Evolutionary conservation across 2,888 invertebrate species (phyloP), one percentile per base, ranked within the genome.

Genomic region (Hirtodrosophila alboralis): DNA sequence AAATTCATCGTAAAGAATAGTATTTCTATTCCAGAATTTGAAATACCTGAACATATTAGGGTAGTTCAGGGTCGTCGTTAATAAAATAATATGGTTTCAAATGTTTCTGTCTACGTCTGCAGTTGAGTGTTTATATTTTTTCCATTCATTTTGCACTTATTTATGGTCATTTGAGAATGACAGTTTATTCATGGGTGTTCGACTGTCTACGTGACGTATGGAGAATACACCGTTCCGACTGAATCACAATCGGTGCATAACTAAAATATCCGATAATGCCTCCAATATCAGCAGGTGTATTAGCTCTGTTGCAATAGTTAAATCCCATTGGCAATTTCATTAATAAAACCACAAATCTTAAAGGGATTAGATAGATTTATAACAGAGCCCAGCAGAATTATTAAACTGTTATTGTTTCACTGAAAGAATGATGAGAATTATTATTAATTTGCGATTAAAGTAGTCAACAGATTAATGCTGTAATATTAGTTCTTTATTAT

Each of bases 181-280:
- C 66, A 44, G 13, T 14, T 38, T 40, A 41, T 53, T 37, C 41
- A 43, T 47, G 10, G 26, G 21, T 45, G 33, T 4, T 12, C 16
- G 4, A 33, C 37, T 84, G 69, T 56, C 77, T 77, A 77, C 85
- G 85, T 77, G 77, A 77, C 69, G 78, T 65, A 77, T 76, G 21
- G 68, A 67, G 61, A 80, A 80, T 84, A 81, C 62, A 59, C 75
- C 62, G 52, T 49, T 34, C 2, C 5, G 23, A 27, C 40, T 58
- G 41, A 61, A 40, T 60, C 71, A 69, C 53, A 43, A n/a, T 33
- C 27, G 7, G 23, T 23, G 23, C 23, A 2, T 23, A 3, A 8
- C 23, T 7, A 7, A 23, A 23, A 18, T 18, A 5, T n/a, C 18
- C 23, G 8, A 23, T 14, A n/a, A 10, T 16, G 54, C 58, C 56